Evolutionary conservation across 2,113 vertebrate species (phyloP).

Genomic region (Tenebrosternarchus preto): DNA sequence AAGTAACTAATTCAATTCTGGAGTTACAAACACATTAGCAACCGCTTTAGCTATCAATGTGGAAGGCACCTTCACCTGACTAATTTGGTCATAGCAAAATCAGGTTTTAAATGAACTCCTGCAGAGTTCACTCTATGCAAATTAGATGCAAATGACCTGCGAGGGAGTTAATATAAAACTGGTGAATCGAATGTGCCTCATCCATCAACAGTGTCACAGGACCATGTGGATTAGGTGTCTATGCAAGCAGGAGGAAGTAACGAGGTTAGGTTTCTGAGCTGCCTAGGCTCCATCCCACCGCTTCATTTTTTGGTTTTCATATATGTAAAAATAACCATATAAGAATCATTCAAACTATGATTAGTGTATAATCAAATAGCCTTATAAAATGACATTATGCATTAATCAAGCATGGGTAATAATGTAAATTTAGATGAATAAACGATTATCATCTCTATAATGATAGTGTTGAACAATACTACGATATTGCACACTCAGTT

Average conservation of each 20-base stretch:
- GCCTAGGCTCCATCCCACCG: too few species aligned
- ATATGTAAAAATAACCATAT: neutral
- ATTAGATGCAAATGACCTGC: neutral
- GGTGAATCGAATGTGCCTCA: neutral
- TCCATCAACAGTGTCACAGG: neutral
- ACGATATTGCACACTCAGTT: too few species aligned
- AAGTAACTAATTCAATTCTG: conserved; percentile 3
- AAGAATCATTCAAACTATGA: neutral
- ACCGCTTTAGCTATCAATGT: neutral
- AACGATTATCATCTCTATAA: too few species aligned
- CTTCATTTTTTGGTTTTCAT: neutral
- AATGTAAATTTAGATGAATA: too few species aligned
- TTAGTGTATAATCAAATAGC: neutral
- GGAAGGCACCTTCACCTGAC: neutral
- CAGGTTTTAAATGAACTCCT: neutral
- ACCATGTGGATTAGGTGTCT: neutral
- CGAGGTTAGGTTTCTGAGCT: too few species aligned
- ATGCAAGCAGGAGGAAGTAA: neutral
- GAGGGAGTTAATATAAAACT: neutral
- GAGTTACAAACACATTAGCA: neutral
- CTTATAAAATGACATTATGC: neutral
- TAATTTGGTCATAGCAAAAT: conserved; percentile 1
- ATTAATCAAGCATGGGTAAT: too few species aligned
- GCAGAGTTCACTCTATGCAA: neutral
- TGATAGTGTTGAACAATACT: too few species aligned